These are phyloP conservation scores for Marasmarcha lunaedactyla DNA, from an alignment of 2,888 invertebrate genomes.

Conservation along the genomic window DNA sequence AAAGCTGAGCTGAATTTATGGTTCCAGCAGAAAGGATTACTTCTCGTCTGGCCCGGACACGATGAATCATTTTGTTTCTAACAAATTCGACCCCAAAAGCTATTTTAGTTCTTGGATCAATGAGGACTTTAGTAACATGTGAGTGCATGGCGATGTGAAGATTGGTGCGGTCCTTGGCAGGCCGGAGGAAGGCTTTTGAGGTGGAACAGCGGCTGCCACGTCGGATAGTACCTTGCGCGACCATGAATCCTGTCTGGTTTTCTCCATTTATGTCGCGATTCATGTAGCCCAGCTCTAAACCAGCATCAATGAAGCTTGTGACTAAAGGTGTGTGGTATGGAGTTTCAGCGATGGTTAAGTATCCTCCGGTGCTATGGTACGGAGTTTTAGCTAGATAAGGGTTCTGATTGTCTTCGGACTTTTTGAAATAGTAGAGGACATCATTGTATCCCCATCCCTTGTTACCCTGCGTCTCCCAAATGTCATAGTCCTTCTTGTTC, in stretches of 20 bases:
- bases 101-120: slow-evolving; percentile 78
- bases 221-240: slow-evolving; percentile 84
- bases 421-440: slow-evolving; percentile 86
- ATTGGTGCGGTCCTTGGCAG: slow-evolving; percentile 83
- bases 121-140: slow-evolving; percentile 81
- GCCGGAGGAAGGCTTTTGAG: slow-evolving; percentile 87
- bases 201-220: slow-evolving; percentile 89
- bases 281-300: slow-evolving; percentile 85
- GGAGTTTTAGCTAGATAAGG: slow-evolving; percentile 84
- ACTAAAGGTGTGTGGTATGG: slow-evolving; percentile 89
- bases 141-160: slow-evolving; percentile 87
- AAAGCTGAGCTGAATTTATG: slow-evolving; percentile 91
- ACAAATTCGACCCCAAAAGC: slow-evolving; percentile 88
- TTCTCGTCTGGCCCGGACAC: slow-evolving; percentile 84
- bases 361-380: slow-evolving; percentile 85
- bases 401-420: slow-evolving; percentile 91
- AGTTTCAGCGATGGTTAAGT: slow-evolving; percentile 86
- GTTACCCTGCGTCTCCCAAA: slow-evolving; percentile 89
- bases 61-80: slow-evolving; percentile 77
- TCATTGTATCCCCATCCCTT: slow-evolving; percentile 89
- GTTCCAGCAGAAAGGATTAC: slow-evolving; percentile 92
- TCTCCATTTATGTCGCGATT: slow-evolving; percentile 91
- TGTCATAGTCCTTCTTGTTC: slow-evolving; percentile 89
- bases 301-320: slow-evolving; percentile 84
- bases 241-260: slow-evolving; percentile 89